A percentile compares a stretch with the other conserved stretches of the same genome.
phyloP scores from a whole-genome alignment of 2,113 vertebrate genomes.

The Tragelaphus scriptus region DNA sequence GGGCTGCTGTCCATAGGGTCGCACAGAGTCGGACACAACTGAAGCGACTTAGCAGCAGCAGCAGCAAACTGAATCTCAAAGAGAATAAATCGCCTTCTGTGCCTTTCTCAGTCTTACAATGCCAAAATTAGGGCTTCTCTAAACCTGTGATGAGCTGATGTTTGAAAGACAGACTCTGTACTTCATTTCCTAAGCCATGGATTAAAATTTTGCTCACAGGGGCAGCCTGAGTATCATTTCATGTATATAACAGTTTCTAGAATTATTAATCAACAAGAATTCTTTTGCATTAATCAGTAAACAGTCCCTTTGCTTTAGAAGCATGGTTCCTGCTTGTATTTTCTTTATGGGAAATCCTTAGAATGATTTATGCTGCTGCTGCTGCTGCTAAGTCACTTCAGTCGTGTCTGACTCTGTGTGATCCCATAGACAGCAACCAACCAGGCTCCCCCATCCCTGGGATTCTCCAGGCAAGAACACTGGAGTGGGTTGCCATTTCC shows the following conservation, averaged over 20 bases:
- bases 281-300: neutral
- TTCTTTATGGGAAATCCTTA: constrained; percentile 14
- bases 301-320: constrained; percentile 37
- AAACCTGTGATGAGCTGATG: neutral
- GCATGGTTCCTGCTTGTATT: constrained; percentile 41
- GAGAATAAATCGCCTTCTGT: neutral
- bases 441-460: too few relatives aligned
- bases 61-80: neutral
- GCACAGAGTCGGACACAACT: too few relatives aligned
- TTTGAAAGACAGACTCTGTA: neutral
- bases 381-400: too few relatives aligned
- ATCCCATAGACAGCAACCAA: too few relatives aligned
- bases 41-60: too few relatives aligned
- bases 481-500: too few relatives aligned
- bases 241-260: neutral
- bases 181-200: neutral
- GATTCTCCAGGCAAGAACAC: too few relatives aligned
- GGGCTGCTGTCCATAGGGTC: too few relatives aligned
- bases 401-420: too few relatives aligned
- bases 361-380: neutral
- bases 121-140: neutral
- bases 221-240: neutral
- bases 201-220: neutral
- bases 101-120: neutral
- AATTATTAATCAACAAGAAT: constrained; percentile 31